These are phyloP conservation scores for Galeruca laticollis DNA, from an alignment of 2,888 invertebrate species.

Conservation along the genomic window DNA sequence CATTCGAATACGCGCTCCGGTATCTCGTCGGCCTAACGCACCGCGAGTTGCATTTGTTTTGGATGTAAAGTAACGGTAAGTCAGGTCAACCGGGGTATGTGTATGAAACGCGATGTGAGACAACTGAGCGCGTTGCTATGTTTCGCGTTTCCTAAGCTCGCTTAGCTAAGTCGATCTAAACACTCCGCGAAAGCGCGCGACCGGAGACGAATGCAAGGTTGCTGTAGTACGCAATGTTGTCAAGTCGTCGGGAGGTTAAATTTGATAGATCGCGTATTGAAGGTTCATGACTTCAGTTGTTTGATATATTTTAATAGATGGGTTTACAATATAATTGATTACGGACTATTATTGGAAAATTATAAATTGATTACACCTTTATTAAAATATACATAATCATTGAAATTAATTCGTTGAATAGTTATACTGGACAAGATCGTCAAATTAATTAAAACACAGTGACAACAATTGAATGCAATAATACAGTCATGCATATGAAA, in stretches of 20 bases:
- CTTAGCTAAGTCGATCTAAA: conserved; percentile 63
- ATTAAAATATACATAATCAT: too few species aligned
- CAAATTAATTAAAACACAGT: too few species aligned
- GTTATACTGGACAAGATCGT: too few species aligned
- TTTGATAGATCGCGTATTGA: conserved; percentile 19
- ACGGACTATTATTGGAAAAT: background rate
- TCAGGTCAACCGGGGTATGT: conserved; percentile 35
- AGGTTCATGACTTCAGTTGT: conserved; percentile 31
- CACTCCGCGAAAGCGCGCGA: conserved; percentile 56
- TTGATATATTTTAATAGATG: conserved; percentile 2
- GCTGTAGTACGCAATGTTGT: conserved; percentile 39
- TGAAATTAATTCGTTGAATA: too few species aligned
- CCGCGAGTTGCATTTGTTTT: conserved; percentile 46
- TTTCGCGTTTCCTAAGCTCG: conserved; percentile 51
- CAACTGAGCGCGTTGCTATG: conserved; percentile 45
- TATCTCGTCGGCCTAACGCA: conserved; percentile 1
- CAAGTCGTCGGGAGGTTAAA: conserved; percentile 12
- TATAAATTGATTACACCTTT: background rate
- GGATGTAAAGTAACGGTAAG: conserved; percentile 43
- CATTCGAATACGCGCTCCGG: conserved; percentile 2
- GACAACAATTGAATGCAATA: too few species aligned
- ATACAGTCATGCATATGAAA: too few species aligned
- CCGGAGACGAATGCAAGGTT: conserved; percentile 61
- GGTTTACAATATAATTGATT: background rate
- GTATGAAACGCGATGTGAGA: conserved; percentile 45